These are phyloP conservation scores for Poeciliopsis turneri DNA, from an alignment of 2,797 vertebrate genomes.

Conservation along the genomic window DNA sequence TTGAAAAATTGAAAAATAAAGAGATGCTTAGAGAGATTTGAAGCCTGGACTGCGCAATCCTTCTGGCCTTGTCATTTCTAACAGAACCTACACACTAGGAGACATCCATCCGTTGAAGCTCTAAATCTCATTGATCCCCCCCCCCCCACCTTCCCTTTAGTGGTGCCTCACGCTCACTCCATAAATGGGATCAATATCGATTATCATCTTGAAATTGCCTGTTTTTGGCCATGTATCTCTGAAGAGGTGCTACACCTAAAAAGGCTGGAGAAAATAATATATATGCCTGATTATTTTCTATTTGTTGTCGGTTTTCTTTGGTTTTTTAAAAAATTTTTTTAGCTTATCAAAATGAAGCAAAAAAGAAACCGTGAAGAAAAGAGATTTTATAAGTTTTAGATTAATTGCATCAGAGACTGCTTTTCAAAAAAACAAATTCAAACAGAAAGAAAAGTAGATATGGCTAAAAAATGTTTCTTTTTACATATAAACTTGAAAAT, in stretches of 20 bases:
- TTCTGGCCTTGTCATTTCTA: slow-evolving; percentile 40
- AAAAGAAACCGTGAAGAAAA: not conserved
- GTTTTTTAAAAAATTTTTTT: not conserved
- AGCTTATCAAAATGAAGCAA: not conserved
- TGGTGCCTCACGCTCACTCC: slow-evolving; percentile 44
- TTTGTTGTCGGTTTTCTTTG: slow-evolving; percentile 1
- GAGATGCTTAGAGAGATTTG: slow-evolving; percentile 29
- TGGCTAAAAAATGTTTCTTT: not conserved
- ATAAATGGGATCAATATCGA: slow-evolving; percentile 78
- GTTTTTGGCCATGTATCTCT: slow-evolving; percentile 52
- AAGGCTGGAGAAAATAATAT: slow-evolving; percentile 16
- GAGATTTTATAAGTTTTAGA: not conserved
- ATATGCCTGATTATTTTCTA: not conserved
- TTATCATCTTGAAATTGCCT: slow-evolving; percentile 75
- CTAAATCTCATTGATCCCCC: slow-evolving; percentile 69
- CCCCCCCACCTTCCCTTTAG: not conserved
- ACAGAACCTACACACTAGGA: slow-evolving; percentile 36
- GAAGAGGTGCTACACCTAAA: slow-evolving; percentile 26
- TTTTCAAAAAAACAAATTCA: not conserved
- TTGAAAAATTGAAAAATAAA: slow-evolving; percentile 25
- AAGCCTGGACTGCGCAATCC: slow-evolving; percentile 37
- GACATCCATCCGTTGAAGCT: slow-evolving; percentile 54
- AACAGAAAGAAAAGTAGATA: not conserved
- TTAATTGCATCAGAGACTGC: not conserved
- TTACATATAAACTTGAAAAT: not conserved